These are phyloP conservation scores for Adrianichthys oophorus DNA, from an alignment of 2,797 vertebrate genomes.

Conservation along the genomic window DNA sequence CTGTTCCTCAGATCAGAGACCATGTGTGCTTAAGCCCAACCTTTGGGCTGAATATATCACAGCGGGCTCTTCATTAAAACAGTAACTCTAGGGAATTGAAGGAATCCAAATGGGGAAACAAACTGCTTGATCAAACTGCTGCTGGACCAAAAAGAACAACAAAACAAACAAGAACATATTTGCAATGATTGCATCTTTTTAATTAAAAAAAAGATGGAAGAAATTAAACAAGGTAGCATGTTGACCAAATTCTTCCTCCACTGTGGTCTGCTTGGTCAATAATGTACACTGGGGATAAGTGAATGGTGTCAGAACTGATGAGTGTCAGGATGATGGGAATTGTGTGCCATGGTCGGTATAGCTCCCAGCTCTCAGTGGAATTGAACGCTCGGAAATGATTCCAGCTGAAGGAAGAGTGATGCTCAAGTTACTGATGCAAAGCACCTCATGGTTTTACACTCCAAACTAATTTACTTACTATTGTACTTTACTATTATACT, in stretches of 20 bases:
- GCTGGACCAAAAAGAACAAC: not conserved
- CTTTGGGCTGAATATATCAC: conserved; percentile 1
- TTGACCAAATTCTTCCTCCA: no score
- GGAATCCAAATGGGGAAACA: not conserved
- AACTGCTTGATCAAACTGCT: not conserved
- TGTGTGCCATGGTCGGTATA: not conserved
- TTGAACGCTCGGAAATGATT: not conserved
- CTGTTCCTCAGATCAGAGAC: conserved; percentile 22
- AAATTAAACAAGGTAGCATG: not conserved
- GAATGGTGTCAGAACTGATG: conserved; percentile 1
- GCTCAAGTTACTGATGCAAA: not conserved
- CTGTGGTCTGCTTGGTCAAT: not conserved
- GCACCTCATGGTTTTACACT: conserved; percentile 3
- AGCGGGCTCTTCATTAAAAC: not conserved
- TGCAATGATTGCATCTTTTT: not conserved
- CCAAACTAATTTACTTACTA: not conserved
- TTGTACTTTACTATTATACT: not conserved
- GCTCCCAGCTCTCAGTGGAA: not conserved
- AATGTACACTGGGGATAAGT: not conserved
- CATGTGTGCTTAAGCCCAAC: conserved; percentile 15
- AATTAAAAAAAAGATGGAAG: not conserved
- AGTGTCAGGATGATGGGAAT: conserved; percentile 3
- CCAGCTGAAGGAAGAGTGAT: conserved; percentile 1
- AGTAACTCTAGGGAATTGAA: no score
- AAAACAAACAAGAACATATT: not conserved